Evolutionary conservation across 2,113 vertebrate species (phyloP), one percentile per base, ranked within the genome.

Genomic region (Etheostoma cragini): DNA sequence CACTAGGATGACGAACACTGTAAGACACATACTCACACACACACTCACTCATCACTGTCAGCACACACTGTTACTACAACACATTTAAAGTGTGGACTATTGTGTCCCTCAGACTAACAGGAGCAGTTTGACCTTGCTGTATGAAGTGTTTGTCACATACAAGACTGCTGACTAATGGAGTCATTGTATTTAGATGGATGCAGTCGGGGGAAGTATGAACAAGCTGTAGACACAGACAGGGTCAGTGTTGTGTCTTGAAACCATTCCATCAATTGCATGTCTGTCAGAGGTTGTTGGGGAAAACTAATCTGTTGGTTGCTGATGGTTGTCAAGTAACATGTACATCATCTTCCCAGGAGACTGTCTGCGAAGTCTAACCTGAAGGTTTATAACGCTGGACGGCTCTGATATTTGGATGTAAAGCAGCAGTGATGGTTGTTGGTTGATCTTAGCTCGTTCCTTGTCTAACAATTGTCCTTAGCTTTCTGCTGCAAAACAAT

Each of bases 101-200:
- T 46, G 3, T 50, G 45, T 60, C 4, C 46, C 46, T 60, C 45
- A 53, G 17, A 62, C 24, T 52, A 54, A n/a, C 52, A 63, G n/a
- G 52, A 35, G 49, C 15, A 24, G 19, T 47, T 64, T 58, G 70
- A 65, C 58, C 72, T 52, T 52, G 58, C 8, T 19, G 47, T 14
- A n/a, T 35, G 5, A 12, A 61, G 5, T 49, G 64, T 45, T 16
- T 68, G 35, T 68, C 38, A 63, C 17, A 21, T 56, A 3, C 13
- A 64, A 24, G 0, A 30, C n/a, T 45, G 64, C 54, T 86, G 74
- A 76, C 26, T 63, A 67, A 82, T 83, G 60, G 58, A 54, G 33
- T 82, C 66, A 66, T 53, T 81, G 35, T 42, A 26, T 69, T 54
- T 66, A 4, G 33, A 17, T 4, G 21, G 26, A 61, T 22, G 33